phyloP scores from a whole-genome alignment of 2,888 invertebrate genomes.

The Lomographa bimaculata region DNA sequence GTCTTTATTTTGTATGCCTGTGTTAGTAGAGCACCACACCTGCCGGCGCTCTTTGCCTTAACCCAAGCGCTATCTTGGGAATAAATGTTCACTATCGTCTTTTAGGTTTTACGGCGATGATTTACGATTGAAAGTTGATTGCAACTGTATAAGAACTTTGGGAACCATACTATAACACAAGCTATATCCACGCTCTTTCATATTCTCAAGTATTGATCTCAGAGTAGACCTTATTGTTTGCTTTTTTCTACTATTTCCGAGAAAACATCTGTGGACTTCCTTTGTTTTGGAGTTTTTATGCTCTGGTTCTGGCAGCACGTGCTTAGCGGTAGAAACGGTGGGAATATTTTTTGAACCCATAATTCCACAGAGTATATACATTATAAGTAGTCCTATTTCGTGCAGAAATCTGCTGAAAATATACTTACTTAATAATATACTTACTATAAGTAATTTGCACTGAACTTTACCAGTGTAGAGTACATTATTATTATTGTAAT shows the following conservation, averaged over 20 bases:
- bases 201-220: slow-evolving; percentile 52
- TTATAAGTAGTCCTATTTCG: too few species aligned
- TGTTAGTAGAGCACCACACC: slow-evolving; percentile 40
- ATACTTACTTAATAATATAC: too few species aligned
- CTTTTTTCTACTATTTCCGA: slow-evolving; percentile 47
- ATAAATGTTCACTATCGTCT: slow-evolving; percentile 2
- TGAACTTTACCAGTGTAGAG: too few species aligned
- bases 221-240: slow-evolving; percentile 48
- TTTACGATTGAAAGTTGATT: slow-evolving; percentile 6
- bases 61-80: slow-evolving; percentile 22
- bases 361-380: too few species aligned
- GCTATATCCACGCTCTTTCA: slow-evolving; percentile 9
- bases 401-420: too few species aligned
- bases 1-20: slow-evolving; percentile 24
- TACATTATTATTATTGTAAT: too few species aligned
- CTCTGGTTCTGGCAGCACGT: slow-evolving; percentile 53
- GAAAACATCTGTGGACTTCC: slow-evolving; percentile 60
- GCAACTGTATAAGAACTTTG: not conserved
- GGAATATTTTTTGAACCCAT: slow-evolving; percentile 37
- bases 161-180: slow-evolving; percentile 2
- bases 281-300: slow-evolving; percentile 51
- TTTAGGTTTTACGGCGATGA: slow-evolving; percentile 12
- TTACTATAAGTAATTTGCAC: too few species aligned
- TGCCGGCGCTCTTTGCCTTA: slow-evolving; percentile 22
- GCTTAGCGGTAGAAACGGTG: slow-evolving; percentile 40